Conservation (phyloP, 2,113 vertebrate species). For the Ibidorhyncha struthersii region DNA sequence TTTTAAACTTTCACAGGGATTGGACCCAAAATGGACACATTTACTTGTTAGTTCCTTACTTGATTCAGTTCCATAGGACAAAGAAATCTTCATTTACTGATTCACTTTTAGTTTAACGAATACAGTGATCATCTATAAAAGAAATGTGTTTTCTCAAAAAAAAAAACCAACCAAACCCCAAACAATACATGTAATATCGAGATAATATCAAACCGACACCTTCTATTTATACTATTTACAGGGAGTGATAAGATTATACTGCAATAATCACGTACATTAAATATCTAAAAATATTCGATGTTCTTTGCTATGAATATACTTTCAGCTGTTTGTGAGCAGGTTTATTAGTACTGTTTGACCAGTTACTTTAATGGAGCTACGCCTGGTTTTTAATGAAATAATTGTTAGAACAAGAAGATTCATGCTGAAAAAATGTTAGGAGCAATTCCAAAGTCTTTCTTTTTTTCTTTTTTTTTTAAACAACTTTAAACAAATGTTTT, state of each 20-base stretch:
- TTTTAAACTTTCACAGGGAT: not conserved
- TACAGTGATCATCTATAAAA: not conserved
- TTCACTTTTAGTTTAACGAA: not conserved
- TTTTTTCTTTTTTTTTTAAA: not conserved
- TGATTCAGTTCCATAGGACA: not conserved
- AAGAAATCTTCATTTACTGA: not conserved
- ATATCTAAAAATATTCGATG: not conserved
- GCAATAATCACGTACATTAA: not conserved
- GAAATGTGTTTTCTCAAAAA: not conserved
- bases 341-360: not conserved
- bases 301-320: not conserved
- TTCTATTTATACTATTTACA: not conserved
- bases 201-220: not conserved
- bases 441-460: not conserved
- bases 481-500: fast-evolving
- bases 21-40: not conserved
- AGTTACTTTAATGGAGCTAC: not conserved
- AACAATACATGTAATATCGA: not conserved
- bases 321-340: not conserved
- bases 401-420: not conserved
- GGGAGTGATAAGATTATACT: not conserved
- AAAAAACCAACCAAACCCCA: not conserved
- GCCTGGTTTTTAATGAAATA: not conserved
- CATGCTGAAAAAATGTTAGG: not conserved
- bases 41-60: not conserved